Base-by-base conservation (phyloP, 2,113 vertebrate genomes). In the Pantherophis guttatus region DNA sequence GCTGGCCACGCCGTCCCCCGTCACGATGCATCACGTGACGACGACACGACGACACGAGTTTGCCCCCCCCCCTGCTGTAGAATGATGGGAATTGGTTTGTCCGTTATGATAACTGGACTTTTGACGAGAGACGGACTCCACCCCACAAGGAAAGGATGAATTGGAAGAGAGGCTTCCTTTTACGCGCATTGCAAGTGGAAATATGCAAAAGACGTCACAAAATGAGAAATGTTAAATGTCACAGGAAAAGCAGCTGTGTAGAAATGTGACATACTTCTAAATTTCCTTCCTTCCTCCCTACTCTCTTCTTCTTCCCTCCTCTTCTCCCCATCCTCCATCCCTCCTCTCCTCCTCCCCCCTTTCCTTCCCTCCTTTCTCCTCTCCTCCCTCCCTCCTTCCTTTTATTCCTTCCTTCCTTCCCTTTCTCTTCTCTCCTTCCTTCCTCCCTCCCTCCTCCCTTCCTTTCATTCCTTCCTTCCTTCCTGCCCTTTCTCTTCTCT, bases 81-180 rank as follows among this genome's bases (percentile, higher is more conserved):
- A 33, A 75, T 17, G 65, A 17, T 8, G 11, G 65, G 65, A 75
- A 7, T 48, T 7, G 65, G n/a, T 15, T 15, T 17, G 5, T 33
- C n/a, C 6, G 5, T 5, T 33, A 33, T 75, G 13, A n/a, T n/a
- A 5, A 2, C 0, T 2, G n/a, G 2, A 75, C 13, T 33, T 17
- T 75, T 17, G n/a, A 7, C 65, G 33, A 75, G 6, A 7, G 65
- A 33, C 6, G 6, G n/a, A 7, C n/a, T 17, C n/a, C 13, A 15
- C 29, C 6, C n/a, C 65, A 75, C 65, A 33, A 75, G 65, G n/a
- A 33, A 75, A 75, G n/a, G n/a, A 3, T 33, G n/a, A 15, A 75
- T 75, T 13, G 13, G 65, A 44, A 44, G 65, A 33, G n/a, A 17
- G n/a, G n/a, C 65, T 17, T 2, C n/a, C 65, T 33, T 75, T 17